Conservation (phyloP, 2,113 vertebrate species). For the Tringa solitaria region DNA sequence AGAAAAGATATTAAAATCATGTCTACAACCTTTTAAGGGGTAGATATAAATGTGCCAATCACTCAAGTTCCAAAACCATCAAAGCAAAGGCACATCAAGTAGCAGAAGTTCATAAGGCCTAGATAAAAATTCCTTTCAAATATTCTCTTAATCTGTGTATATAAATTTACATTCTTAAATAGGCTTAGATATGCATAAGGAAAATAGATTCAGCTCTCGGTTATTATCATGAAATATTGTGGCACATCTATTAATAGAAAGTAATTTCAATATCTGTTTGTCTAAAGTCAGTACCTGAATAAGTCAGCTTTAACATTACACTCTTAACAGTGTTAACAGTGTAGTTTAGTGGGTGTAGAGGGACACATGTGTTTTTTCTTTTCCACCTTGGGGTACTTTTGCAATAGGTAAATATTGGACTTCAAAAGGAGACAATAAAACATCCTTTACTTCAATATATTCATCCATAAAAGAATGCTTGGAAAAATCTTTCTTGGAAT, state of each 20-base stretch:
- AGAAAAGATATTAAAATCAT: neutral
- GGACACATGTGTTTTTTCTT: neutral
- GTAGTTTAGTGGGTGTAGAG: neutral
- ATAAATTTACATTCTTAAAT: neutral
- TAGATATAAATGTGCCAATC: neutral
- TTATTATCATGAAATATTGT: neutral
- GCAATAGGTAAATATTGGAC: neutral
- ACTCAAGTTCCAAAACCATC: neutral
- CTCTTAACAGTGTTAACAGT: neutral
- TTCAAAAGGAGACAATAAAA: neutral
- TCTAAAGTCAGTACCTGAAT: neutral
- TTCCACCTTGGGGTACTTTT: neutral
- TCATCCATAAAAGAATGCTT: neutral
- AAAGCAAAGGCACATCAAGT: constrained; percentile 25
- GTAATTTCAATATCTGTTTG: neutral
- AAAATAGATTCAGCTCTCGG: neutral
- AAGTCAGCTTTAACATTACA: neutral
- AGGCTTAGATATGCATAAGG: neutral
- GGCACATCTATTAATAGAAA: neutral
- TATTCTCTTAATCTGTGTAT: neutral
- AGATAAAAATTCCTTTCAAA: constrained; percentile 42
- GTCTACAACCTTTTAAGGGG: neutral
- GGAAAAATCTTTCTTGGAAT: neutral
- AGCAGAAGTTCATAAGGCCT: neutral
- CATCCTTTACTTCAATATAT: neutral